Conservation (phyloP, 2,797 vertebrate species). For the Pseudochirops cupreus region DNA sequence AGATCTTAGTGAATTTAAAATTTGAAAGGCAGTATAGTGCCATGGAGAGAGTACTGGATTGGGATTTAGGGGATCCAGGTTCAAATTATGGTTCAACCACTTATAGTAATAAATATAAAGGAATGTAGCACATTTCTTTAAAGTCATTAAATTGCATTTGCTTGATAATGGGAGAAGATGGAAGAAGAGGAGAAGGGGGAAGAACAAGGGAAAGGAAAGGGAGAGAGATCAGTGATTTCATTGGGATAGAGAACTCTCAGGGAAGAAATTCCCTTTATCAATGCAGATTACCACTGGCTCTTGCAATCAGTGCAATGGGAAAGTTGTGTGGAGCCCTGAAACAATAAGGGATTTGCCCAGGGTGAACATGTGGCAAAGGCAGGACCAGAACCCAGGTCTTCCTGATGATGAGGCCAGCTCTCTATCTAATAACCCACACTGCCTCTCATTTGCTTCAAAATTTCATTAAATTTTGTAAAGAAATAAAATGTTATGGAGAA, state of each 20-base stretch:
- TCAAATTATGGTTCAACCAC: background rate
- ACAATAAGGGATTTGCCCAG: background rate
- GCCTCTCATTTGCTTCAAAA: no score
- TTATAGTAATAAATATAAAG: background rate
- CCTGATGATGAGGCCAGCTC: no score
- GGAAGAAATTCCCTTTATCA: background rate
- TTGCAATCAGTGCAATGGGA: background rate
- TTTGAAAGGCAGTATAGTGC: background rate
- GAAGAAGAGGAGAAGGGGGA: background rate
- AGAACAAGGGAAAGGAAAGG: background rate
- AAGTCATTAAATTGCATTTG: background rate
- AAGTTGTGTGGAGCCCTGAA: background rate
- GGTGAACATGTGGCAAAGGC: no score
- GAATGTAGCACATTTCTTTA: background rate
- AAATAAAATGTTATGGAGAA: background rate
- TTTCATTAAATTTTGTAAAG: no score
- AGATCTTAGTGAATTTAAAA: background rate
- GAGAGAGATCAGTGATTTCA: background rate
- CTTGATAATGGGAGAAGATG: background rate
- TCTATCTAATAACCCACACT: no score
- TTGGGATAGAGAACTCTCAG: background rate
- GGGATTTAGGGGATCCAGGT: no score
- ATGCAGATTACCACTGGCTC: background rate
- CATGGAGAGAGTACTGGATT: background rate
- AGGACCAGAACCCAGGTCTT: no score